Conservation (phyloP, 2,888 invertebrate species). For the Tiliacea citrago region DNA sequence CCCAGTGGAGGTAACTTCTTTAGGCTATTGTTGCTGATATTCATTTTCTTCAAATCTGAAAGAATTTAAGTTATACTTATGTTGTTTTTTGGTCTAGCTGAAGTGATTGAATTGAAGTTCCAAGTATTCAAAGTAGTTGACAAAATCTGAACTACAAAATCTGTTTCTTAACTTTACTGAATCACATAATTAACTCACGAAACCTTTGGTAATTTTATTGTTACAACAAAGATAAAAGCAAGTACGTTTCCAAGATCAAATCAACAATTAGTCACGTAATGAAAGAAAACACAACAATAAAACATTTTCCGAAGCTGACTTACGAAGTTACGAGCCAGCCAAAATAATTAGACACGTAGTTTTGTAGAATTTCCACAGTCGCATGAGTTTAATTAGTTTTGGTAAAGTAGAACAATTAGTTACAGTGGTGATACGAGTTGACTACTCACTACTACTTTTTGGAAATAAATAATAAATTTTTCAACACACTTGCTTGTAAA, state of each 20-base stretch:
- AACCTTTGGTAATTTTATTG: neutral
- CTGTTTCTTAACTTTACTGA: neutral
- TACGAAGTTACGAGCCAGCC: neutral
- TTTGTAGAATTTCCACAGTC: neutral
- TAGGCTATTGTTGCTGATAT: slow-evolving; percentile 94
- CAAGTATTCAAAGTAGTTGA: neutral
- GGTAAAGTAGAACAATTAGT: neutral
- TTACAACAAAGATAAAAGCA: neutral
- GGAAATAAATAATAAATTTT: neutral
- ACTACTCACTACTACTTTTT: neutral
- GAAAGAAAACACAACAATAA: slow-evolving; percentile 4
- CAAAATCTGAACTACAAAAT: neutral
- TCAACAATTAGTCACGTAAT: slow-evolving; percentile 2
- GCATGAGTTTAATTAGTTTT: neutral
- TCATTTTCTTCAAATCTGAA: slow-evolving; percentile 93
- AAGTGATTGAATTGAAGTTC: neutral
- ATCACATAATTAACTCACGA: neutral
- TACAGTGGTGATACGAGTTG: neutral
- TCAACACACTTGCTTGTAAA: too few relatives aligned
- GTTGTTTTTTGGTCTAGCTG: neutral
- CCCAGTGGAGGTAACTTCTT: slow-evolving; percentile 92
- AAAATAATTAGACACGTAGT: neutral
- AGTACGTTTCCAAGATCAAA: neutral
- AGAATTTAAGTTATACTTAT: neutral
- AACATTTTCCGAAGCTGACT: neutral